These are phyloP conservation scores for Callocephalon fimbriatum DNA, from an alignment of 2,113 vertebrate genomes.

Conservation along the genomic window DNA sequence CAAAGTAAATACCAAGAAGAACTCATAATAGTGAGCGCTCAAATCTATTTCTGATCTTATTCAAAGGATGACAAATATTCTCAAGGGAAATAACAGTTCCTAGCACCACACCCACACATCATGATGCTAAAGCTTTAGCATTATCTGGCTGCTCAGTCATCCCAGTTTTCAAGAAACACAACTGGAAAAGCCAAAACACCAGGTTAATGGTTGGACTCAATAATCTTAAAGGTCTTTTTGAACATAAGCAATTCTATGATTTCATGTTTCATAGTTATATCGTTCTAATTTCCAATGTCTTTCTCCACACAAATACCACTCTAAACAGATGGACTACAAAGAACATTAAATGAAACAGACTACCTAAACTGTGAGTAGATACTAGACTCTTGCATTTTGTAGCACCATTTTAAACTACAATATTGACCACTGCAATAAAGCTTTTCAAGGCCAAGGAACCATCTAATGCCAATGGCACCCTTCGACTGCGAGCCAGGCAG, in stretches of 20 bases:
- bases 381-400: neutral
- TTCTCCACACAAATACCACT: neutral
- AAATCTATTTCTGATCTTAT: slow-evolving; percentile 56
- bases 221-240: neutral
- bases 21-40: neutral
- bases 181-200: neutral
- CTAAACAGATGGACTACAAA: neutral
- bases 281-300: neutral
- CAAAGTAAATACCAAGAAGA: slow-evolving; percentile 11
- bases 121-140: slow-evolving; percentile 36
- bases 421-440: neutral
- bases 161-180: slow-evolving; percentile 34
- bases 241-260: neutral
- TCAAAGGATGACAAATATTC: slow-evolving; percentile 69
- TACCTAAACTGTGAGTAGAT: neutral
- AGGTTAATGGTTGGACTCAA: neutral
- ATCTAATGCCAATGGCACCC: neutral
- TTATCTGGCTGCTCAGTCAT: slow-evolving; percentile 38
- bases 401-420: neutral
- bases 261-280: neutral
- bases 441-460: neutral
- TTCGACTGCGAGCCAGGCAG: neutral
- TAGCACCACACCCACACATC: slow-evolving; percentile 65
- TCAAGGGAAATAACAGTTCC: slow-evolving; percentile 67
- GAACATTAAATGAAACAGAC: neutral